phyloP scores from a whole-genome alignment of 2,113 vertebrate genomes.

The Taurulus bubalis region DNA sequence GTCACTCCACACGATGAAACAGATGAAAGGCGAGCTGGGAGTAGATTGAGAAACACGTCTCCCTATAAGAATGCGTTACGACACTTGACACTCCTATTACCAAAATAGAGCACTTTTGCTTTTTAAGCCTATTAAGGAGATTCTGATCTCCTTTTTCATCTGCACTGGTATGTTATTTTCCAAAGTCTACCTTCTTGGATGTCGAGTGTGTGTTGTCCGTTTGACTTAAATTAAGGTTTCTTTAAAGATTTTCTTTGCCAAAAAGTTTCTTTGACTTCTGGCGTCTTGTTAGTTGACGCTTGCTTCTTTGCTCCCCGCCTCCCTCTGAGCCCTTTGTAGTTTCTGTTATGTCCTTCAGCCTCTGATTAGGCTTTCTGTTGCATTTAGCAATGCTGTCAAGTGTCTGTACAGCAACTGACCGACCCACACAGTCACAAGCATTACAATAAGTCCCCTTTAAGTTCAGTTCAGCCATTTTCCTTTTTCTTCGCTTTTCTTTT shows the following conservation, averaged over 20 bases:
- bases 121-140: constrained; percentile 26
- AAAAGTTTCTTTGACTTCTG: constrained; percentile 30
- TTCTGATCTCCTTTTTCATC: constrained; percentile 1
- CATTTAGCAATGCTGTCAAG: constrained; percentile 17
- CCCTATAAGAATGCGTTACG: constrained; percentile 40
- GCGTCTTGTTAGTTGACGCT: constrained; percentile 5
- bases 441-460: neutral
- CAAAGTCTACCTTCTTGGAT: neutral
- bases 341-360: constrained; percentile 24
- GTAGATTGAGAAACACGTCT: constrained; percentile 37
- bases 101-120: neutral
- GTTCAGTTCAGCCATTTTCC: constrained; percentile 5
- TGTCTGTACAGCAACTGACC: constrained; percentile 14
- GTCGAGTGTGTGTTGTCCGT: neutral
- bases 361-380: constrained; percentile 31
- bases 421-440: constrained; percentile 35
- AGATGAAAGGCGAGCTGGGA: constrained; percentile 49
- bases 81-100: constrained; percentile 8
- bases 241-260: constrained; percentile 13
- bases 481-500: neutral
- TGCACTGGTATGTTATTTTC: neutral
- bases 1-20: constrained; percentile 28
- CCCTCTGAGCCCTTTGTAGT: constrained; percentile 14
- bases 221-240: neutral
- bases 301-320: constrained; percentile 11